Percentiles rank a stretch among this genome's conserved stretches.
These are phyloP conservation scores for Oreonectes daqikongensis DNA, from an alignment of 2,797 vertebrate genomes.

Conservation along the genomic window DNA sequence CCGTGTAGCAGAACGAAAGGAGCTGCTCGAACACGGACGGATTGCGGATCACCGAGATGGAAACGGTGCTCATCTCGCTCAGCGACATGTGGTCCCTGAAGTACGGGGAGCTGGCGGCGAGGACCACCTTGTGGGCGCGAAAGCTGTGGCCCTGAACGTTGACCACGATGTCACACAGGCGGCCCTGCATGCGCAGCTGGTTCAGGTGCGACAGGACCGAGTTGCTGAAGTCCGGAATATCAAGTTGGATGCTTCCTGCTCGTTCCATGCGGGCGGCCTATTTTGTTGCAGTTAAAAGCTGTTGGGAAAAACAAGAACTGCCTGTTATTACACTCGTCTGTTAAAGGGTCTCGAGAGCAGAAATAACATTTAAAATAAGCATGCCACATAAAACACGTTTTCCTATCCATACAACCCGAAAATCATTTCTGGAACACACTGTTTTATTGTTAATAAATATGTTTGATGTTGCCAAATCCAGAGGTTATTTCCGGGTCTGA, in stretches of 20 bases:
- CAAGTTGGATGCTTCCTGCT: slow-evolving; percentile 92
- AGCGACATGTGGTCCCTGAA: slow-evolving; percentile 99
- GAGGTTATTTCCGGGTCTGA: too few relatives aligned
- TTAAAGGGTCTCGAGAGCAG: too few relatives aligned
- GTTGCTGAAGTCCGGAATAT: slow-evolving; percentile 98
- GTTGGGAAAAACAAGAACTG: slow-evolving; percentile 21
- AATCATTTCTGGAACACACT: too few relatives aligned
- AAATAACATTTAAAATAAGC: not conserved
- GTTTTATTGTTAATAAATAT: too few relatives aligned
- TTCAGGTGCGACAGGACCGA: slow-evolving; percentile 95
- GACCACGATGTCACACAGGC: slow-evolving; percentile 96
- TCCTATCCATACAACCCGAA: too few relatives aligned
- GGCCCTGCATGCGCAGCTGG: slow-evolving; percentile 94
- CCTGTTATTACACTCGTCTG: not conserved
- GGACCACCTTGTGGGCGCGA: slow-evolving; percentile 95
- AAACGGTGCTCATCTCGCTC: slow-evolving; percentile 96
- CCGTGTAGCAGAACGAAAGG: slow-evolving; percentile 95
- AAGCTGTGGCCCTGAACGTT: slow-evolving; percentile 96
- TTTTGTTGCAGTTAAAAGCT: slow-evolving; percentile 40
- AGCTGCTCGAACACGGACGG: slow-evolving; percentile 96
- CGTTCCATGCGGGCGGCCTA: slow-evolving; percentile 85
- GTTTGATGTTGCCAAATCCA: too few relatives aligned
- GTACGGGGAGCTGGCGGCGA: slow-evolving; percentile 97
- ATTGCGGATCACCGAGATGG: slow-evolving; percentile 94
- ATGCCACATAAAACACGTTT: not conserved